These are phyloP conservation scores for Euglossa dilemma DNA, from an alignment of 1,140 invertebrate genomes.

Conservation along the genomic window DNA sequence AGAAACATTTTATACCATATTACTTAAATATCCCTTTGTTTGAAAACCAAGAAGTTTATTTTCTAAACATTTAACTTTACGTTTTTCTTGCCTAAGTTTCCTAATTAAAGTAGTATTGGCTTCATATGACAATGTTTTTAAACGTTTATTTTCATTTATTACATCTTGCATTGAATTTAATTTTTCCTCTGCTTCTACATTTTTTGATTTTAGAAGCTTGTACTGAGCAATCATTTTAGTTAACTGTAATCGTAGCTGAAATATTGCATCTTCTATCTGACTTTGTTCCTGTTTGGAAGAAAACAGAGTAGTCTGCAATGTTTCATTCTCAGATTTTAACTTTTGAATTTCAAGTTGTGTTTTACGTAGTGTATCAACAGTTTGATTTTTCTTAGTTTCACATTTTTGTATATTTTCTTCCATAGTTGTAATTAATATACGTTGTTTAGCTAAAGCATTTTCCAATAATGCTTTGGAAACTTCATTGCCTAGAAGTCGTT, in stretches of 20 bases:
- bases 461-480: constrained; percentile 59
- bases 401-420: constrained; percentile 61
- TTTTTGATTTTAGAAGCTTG: constrained; percentile 73
- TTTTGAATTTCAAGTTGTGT: constrained; percentile 60
- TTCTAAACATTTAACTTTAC: constrained; percentile 60
- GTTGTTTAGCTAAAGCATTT: constrained; percentile 57
- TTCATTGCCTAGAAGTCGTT: constrained; percentile 61
- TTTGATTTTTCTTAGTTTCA: constrained; percentile 63
- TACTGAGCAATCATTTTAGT: constrained; percentile 75
- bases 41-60: constrained; percentile 56
- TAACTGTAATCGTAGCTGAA: constrained; percentile 71
- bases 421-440: constrained; percentile 58
- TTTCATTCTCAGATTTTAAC: constrained; percentile 68
- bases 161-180: constrained; percentile 68
- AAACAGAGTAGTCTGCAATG: constrained; percentile 63
- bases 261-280: constrained; percentile 74
- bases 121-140: constrained; percentile 65
- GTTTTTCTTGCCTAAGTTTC: constrained; percentile 69
- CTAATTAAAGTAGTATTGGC: constrained; percentile 66
- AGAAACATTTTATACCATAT: constrained; percentile 43
- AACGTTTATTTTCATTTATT: constrained; percentile 68
- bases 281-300: constrained; percentile 71
- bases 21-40: constrained; percentile 33
- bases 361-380: constrained; percentile 42
- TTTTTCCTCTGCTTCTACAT: constrained; percentile 71